A percentile compares a stretch with the other conserved stretches of the same genome.
Conservation (phyloP, 2,888 invertebrate species). For the Cynaeus angustus region DNA sequence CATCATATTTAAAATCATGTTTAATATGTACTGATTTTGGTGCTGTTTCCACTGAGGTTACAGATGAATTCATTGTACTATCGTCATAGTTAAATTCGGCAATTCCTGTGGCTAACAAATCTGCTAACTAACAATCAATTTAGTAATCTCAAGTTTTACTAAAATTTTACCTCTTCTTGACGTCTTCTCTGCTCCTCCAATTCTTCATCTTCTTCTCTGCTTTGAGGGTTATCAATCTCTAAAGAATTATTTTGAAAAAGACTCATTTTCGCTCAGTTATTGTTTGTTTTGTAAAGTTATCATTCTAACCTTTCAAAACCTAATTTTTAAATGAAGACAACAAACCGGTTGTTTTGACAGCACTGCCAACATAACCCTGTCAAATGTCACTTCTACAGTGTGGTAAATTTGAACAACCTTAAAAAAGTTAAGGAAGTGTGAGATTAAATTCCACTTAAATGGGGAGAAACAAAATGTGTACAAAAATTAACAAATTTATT, state of each 20-base stretch:
- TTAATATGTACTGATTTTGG: constrained; percentile 4
- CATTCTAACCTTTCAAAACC: too few species aligned
- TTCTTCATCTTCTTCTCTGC: constrained; percentile 77
- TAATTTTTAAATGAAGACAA: too few species aligned
- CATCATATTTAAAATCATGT: constrained; percentile 20
- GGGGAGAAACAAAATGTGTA: too few species aligned
- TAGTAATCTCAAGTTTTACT: background rate
- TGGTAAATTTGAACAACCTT: too few species aligned
- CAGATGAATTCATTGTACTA: constrained; percentile 64
- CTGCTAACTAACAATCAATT: constrained; percentile 73
- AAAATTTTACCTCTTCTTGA: constrained; percentile 76
- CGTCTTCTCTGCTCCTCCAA: constrained; percentile 80
- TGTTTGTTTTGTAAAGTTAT: too few species aligned
- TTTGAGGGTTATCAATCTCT: constrained; percentile 78
- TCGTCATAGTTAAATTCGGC: constrained; percentile 81
- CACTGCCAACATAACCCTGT: too few species aligned
- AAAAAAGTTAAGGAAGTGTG: too few species aligned
- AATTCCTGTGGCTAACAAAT: constrained; percentile 79
- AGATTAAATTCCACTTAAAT: too few species aligned
- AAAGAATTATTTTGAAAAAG: constrained; percentile 81
- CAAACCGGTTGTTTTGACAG: too few species aligned
- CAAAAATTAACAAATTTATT: too few species aligned
- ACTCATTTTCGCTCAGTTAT: constrained; percentile 72
- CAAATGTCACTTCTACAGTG: too few species aligned
- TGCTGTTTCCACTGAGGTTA: constrained; percentile 57